Evolutionary conservation across 2,888 invertebrate genomes (phyloP).

Genomic region (Meta bourneti): DNA sequence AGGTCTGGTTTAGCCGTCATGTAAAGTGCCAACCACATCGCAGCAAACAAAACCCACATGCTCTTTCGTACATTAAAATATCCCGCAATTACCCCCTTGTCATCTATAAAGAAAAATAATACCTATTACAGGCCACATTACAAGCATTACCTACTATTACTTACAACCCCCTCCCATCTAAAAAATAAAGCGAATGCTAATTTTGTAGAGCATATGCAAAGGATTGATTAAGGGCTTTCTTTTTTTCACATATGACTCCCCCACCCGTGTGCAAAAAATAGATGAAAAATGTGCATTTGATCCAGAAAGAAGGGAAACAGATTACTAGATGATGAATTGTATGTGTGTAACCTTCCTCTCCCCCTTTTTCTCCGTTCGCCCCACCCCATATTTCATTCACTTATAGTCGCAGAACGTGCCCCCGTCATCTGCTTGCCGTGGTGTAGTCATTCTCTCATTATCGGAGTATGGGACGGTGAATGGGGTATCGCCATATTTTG

Average conservation of each 20-base stretch:
- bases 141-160: background rate
- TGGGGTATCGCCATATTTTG: constrained; percentile 5
- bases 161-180: background rate
- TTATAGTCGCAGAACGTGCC: constrained; percentile 54
- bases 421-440: constrained; percentile 49
- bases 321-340: constrained; percentile 75
- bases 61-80: background rate
- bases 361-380: background rate
- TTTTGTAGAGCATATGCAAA: constrained; percentile 58
- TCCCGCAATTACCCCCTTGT: background rate
- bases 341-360: constrained; percentile 61
- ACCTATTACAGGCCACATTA: background rate
- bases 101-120: background rate
- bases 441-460: constrained; percentile 72
- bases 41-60: background rate
- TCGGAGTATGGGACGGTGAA: constrained; percentile 1
- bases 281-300: constrained; percentile 75
- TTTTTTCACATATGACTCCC: constrained; percentile 7
- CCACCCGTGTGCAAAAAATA: constrained; percentile 52
- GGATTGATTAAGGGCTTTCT: constrained; percentile 57
- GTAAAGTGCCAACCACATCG: background rate
- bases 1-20: background rate
- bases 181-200: constrained; percentile 50
- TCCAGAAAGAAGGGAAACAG: constrained; percentile 70
- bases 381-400: constrained; percentile 61